Conservation (phyloP, 2,888 invertebrate genomes). For the Limnephilus rhombicus region DNA sequence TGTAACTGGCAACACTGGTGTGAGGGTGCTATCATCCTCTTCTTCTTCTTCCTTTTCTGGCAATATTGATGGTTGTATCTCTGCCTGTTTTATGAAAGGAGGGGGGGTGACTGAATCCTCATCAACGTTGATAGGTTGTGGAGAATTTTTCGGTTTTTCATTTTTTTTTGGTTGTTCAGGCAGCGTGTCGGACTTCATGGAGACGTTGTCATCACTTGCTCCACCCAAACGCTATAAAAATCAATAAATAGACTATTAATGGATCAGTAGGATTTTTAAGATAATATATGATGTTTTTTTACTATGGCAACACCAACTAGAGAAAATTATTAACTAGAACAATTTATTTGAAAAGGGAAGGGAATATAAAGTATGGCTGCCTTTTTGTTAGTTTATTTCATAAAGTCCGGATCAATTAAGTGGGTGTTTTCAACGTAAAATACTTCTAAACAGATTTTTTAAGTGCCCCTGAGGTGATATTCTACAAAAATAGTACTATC, state of each 20-base stretch:
- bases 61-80: constrained; percentile 9
- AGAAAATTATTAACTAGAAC: background rate
- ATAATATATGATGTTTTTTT: background rate
- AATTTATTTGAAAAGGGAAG: background rate
- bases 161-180: background rate
- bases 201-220: constrained; percentile 78
- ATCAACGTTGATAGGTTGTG: constrained; percentile 46
- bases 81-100: constrained; percentile 27
- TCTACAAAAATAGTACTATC: background rate
- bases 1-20: constrained; percentile 48
- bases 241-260: constrained; percentile 6
- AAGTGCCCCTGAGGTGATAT: background rate
- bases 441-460: background rate
- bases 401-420: background rate
- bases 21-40: constrained; percentile 44
- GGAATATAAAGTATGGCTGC: background rate
- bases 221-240: constrained; percentile 76
- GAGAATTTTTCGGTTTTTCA: constrained; percentile 25
- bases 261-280: background rate
- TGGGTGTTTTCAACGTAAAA: background rate
- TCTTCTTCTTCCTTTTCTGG: constrained; percentile 25
- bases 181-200: constrained; percentile 24
- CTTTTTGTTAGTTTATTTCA: background rate
- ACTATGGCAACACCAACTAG: background rate
- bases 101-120: constrained; percentile 64